Evolutionary conservation across 2,797 vertebrate species (phyloP), one percentile per base, ranked within the genome.

Genomic region (Todus mexicanus): DNA sequence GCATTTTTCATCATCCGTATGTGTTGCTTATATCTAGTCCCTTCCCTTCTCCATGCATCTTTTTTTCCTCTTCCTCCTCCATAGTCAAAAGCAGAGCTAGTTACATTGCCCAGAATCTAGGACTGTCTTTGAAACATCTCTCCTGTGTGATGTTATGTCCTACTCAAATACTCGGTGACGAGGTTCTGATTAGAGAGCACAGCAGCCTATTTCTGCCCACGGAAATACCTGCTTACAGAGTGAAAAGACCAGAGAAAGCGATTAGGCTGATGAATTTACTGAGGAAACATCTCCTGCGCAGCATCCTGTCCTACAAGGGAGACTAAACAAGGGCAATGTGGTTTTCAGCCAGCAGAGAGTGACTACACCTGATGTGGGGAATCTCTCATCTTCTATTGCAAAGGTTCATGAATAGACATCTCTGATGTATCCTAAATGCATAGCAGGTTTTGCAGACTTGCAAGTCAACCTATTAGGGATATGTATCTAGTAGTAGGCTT

Each of bases 401-500:
- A 19, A 43, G 27, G 37, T n/a, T 63, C 5, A 2, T 0, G 1
- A 70, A 31, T 25, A 35, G 66, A 33, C 10, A 72, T 42, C 23
- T 70, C 19, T 40, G 33, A 5, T 45, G 29, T 68, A 14, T 31
- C n/a, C 43, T 38, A 16, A 61, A 45, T 7, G 7, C 2, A 3
- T 9, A 11, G 9, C 0, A 0, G 26, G 37, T 72, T 66, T 57
- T 80, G 50, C 42, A 56, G 48, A 8, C 14, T 63, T 60, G 18
- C 25, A 61, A 14, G 47, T 35, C 59, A 57, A 14, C 37, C 74
- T 70, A 0, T 19, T 15, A 35, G 31, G 33, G 38, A 20, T 13
- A 9, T 2, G 0, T 18, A 3, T 0, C 0, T 10, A 21, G 25
- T 63, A 70, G 57, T 8, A 14, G 38, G 45, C 20, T 31, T 73